A percentile compares a stretch with the other conserved stretches of the same genome.
phyloP scores from a whole-genome alignment of 1,140 invertebrate species.

The Parasteatoda tepidariorum region DNA sequence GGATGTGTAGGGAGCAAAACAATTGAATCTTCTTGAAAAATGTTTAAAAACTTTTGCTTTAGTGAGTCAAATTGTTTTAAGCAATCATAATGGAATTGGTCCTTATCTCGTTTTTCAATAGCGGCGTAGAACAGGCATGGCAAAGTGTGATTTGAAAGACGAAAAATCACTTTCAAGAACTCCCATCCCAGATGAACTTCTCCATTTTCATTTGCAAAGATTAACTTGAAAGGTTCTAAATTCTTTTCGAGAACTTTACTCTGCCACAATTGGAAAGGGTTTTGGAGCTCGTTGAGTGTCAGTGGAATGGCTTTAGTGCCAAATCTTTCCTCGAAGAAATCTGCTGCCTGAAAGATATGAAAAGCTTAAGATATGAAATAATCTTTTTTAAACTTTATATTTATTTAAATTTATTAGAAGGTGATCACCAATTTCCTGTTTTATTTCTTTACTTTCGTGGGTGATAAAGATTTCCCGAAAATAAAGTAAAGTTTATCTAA shows the following conservation, averaged over 20 bases:
- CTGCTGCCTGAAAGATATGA: slow-evolving; percentile 13
- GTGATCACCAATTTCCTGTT: too few species aligned
- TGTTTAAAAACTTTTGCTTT: not conserved
- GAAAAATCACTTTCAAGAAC: not conserved
- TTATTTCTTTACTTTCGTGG: too few species aligned
- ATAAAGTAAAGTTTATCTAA: too few species aligned
- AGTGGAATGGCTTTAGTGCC: not conserved
- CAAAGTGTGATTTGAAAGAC: not conserved
- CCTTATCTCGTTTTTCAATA: not conserved
- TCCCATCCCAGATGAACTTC: not conserved
- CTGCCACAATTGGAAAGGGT: not conserved
- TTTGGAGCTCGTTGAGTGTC: not conserved
- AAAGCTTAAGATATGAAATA: too few species aligned
- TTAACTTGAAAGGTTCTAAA: not conserved
- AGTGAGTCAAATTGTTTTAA: not conserved
- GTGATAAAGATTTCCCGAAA: too few species aligned
- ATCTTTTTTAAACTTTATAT: too few species aligned
- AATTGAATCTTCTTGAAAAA: not conserved
- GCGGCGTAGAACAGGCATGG: not conserved
- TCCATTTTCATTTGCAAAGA: not conserved
- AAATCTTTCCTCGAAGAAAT: not conserved
- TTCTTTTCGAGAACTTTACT: not conserved
- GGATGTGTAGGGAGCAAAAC: slow-evolving; percentile 10
- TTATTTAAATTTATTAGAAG: too few species aligned
- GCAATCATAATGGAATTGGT: not conserved